Base-by-base conservation (phyloP, 2,888 invertebrate genomes). In the Phasia obesa region DNA sequence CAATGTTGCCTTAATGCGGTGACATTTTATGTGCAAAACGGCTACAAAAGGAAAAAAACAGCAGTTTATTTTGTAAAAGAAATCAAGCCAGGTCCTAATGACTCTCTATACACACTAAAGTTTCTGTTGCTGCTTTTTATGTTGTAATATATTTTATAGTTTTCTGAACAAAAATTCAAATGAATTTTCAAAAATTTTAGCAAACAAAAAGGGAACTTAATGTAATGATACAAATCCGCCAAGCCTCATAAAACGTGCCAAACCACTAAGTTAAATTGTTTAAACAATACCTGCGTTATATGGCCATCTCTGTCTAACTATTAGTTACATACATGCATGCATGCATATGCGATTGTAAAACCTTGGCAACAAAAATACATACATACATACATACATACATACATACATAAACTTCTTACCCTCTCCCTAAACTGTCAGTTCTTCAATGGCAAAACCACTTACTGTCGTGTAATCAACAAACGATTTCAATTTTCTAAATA, bases 201-300 rank as follows among this genome's bases (percentile, higher is more conserved):
- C 15, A n/a, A 57, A n/a, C n/a, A 23, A 23, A 38, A 42, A 13
- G 17, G 13, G 2, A 27, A 13, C 19, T 27, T 38, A 42, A 27
- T n/a, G 23, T 35, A 23, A 35, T 23, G 17, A 21, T 21, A 38
- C 27, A 55, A 65, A 78, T 78, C 69, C 65, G 78, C 53, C 55
- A 71, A 42, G 79, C 17, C 65, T 71, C 78, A 83, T 83, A 83
- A 83, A 83, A 83, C 78, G 83, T 83, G 83, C 74, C 78, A 65
- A 78, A 78, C 60, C 75, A 71, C 74, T 78, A 69, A 73, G 47
- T 75, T 47, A 73, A 44, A 47, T 76, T 67, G 21, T 70, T 71
- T 35, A 25, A 47, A 53, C 13, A 53, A 75, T 75, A 59, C 74
- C 70, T 74, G 69, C 25, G 6, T 53, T 47, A 31, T 47, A 76